These are phyloP conservation scores for Gisinianus flammeolus DNA, from an alignment of 2,888 invertebrate genomes.

Conservation along the genomic window DNA sequence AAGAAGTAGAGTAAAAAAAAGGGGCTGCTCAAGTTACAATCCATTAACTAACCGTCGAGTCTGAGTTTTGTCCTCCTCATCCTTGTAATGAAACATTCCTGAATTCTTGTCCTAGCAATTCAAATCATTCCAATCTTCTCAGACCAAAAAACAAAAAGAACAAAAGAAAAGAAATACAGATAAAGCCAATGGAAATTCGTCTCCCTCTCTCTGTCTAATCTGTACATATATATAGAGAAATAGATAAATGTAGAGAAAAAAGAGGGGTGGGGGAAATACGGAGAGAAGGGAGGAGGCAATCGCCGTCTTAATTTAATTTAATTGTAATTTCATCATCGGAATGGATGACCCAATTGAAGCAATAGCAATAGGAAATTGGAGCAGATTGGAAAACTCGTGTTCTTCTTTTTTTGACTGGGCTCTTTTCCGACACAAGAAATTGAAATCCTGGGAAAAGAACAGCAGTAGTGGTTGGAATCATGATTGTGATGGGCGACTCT, in stretches of 20 bases:
- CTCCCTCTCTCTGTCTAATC: too few relatives aligned
- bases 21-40: constrained; percentile 30
- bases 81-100: too few relatives aligned
- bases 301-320: too few relatives aligned
- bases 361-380: too few relatives aligned
- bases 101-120: background rate
- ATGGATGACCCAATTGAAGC: constrained; percentile 30
- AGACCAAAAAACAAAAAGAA: background rate
- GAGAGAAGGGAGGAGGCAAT: too few relatives aligned
- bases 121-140: background rate
- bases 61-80: too few relatives aligned
- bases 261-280: too few relatives aligned
- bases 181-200: too few relatives aligned
- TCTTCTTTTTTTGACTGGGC: constrained; percentile 26
- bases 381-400: constrained; percentile 19
- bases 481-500: constrained; percentile 33
- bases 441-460: constrained; percentile 30
- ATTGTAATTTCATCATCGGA: too few relatives aligned
- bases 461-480: constrained; percentile 23
- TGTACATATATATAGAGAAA: background rate
- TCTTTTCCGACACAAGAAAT: constrained; percentile 33
- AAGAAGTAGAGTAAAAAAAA: background rate
- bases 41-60: background rate
- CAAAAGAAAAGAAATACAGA: background rate
- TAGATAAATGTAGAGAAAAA: too few relatives aligned